phyloP scores from a whole-genome alignment of 2,888 invertebrate genomes.

The Alsophila aescularia region DNA sequence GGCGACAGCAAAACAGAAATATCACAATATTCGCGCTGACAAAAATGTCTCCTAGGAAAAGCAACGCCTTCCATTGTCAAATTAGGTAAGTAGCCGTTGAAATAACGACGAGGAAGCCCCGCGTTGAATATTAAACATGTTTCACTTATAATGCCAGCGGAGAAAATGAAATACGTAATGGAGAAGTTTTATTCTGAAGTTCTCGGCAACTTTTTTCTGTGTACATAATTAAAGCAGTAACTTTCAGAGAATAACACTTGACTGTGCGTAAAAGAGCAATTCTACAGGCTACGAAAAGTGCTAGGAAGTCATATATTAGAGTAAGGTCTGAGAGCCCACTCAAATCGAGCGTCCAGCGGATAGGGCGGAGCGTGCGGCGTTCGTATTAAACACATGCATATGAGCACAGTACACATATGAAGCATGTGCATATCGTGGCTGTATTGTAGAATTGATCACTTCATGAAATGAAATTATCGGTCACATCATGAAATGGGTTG shows the following conservation, averaged over 20 bases:
- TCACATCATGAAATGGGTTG: no score
- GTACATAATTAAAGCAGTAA: slow-evolving; percentile 40
- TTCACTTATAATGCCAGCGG: slow-evolving; percentile 41
- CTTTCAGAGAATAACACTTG: slow-evolving; percentile 24
- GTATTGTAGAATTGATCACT: no score
- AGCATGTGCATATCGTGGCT: no score
- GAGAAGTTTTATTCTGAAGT: slow-evolving; percentile 38
- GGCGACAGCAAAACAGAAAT: slow-evolving; percentile 9
- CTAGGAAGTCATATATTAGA: slow-evolving; percentile 5
- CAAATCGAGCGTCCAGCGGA: no score
- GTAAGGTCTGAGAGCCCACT: no score
- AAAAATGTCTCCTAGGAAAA: slow-evolving; percentile 40
- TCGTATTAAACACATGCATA: no score
- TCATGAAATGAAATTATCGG: no score
- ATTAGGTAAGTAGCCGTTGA: slow-evolving; percentile 49
- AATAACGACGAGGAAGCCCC: slow-evolving; percentile 45
- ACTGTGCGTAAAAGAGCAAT: slow-evolving; percentile 8
- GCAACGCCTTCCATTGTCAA: slow-evolving; percentile 48
- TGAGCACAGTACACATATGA: no score
- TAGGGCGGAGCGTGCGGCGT: no score
- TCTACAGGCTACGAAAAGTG: slow-evolving; percentile 3
- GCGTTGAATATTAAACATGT: slow-evolving; percentile 52
- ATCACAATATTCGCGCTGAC: slow-evolving; percentile 22
- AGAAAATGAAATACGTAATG: slow-evolving; percentile 42
- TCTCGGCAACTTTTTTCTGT: slow-evolving; percentile 34